Evolutionary conservation across 1,140 invertebrate species (phyloP).

Genomic region (Phymastichus coffea): DNA sequence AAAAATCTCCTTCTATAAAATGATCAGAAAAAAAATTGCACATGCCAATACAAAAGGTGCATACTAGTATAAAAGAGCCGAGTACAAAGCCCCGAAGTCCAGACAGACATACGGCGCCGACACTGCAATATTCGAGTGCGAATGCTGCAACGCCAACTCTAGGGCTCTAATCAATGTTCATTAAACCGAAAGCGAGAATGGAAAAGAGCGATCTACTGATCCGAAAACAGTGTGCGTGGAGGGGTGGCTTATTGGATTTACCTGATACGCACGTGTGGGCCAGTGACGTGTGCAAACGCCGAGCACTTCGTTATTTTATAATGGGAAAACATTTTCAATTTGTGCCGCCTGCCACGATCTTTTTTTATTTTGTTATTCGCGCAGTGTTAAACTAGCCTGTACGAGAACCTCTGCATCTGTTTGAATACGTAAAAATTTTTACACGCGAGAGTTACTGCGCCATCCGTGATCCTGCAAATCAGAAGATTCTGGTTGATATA

Average conservation of each 20-base stretch:
- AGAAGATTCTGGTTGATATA: no score
- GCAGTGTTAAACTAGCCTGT: neutral
- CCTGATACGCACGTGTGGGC: neutral
- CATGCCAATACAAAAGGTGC: neutral
- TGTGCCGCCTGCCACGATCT: no score
- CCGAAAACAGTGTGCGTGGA: neutral
- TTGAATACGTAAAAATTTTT: no score
- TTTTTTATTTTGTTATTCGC: neutral
- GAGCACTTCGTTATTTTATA: neutral
- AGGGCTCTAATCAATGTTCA: conserved; percentile 39
- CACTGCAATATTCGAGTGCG: neutral
- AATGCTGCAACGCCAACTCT: neutral
- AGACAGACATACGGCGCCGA: neutral
- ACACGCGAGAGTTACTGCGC: no score
- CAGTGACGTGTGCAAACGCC: neutral
- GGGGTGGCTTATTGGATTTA: conserved; percentile 32
- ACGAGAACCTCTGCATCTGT: no score
- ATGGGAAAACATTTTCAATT: neutral
- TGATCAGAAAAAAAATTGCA: no score
- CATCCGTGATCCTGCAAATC: no score
- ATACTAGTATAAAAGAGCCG: no score
- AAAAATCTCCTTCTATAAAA: no score
- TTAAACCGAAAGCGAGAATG: conserved; percentile 29
- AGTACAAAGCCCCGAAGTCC: neutral
- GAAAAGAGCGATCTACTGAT: conserved; percentile 30